Conservation (phyloP, 2,113 vertebrate genomes). For the Rana temporaria region DNA sequence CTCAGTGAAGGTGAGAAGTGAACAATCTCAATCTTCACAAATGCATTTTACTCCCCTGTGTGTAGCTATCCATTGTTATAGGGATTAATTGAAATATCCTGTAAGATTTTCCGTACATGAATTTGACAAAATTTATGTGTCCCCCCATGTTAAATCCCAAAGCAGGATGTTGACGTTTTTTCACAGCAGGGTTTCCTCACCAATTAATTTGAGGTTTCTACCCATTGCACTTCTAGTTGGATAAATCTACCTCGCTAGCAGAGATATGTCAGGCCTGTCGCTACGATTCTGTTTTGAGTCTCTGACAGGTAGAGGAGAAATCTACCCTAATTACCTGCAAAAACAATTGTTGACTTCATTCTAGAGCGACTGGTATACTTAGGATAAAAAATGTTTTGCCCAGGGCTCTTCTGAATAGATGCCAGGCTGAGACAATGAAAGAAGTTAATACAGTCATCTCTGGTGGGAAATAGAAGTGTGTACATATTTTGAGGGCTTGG, state of each 20-base stretch:
- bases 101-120: conserved; percentile 48
- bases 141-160: conserved; percentile 53
- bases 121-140: conserved; percentile 55
- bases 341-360: conserved; percentile 52
- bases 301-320: conserved; percentile 55
- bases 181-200: conserved; percentile 55
- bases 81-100: conserved; percentile 55
- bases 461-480: conserved; percentile 27
- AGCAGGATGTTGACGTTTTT: conserved; percentile 47
- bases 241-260: conserved; percentile 51
- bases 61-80: conserved; percentile 32
- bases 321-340: conserved; percentile 50
- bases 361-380: conserved; percentile 48
- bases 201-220: conserved; percentile 55
- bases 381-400: conserved; percentile 54
- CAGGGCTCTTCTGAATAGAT: conserved; percentile 54
- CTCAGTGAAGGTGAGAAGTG: conserved; percentile 20
- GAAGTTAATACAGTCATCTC: conserved; percentile 47
- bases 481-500: conserved; percentile 14
- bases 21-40: conserved; percentile 29
- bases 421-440: conserved; percentile 52
- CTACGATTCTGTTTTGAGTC: conserved; percentile 45
- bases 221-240: conserved; percentile 49
- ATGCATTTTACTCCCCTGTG: conserved; percentile 40
- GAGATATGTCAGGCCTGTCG: conserved; percentile 53